Conservation (phyloP, 1,140 invertebrate genomes). For the Lycorma delicatula region DNA sequence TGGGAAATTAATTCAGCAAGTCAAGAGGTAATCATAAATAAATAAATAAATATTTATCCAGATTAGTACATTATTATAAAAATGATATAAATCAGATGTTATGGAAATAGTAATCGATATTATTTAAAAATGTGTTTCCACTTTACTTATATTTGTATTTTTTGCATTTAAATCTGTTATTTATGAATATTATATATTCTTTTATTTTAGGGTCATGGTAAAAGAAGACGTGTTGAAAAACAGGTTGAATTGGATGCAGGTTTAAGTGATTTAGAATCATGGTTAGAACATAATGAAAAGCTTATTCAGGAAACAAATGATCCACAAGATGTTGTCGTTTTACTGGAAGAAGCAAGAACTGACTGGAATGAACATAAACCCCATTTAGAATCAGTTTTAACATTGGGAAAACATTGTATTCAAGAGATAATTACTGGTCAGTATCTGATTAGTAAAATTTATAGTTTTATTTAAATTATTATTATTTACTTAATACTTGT, state of each 20-base stretch:
- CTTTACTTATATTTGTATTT: too few relatives aligned
- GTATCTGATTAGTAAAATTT: too few relatives aligned
- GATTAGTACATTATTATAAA: too few relatives aligned
- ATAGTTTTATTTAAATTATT: too few relatives aligned
- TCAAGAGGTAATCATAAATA: conserved; percentile 4
- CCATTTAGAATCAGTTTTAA: conserved; percentile 38
- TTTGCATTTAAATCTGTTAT: too few relatives aligned
- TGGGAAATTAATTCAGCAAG: conserved; percentile 17
- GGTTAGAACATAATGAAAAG: conserved; percentile 47
- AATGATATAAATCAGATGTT: too few relatives aligned
- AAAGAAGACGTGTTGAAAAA: conserved; percentile 17
- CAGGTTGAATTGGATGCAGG: conserved; percentile 46
- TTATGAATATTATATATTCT: too few relatives aligned
- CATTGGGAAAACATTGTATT: conserved; percentile 38
- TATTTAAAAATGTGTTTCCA: too few relatives aligned
- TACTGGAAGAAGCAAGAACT: conserved; percentile 43
- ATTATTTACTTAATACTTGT: too few relatives aligned
- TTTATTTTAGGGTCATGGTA: conserved; percentile 10
- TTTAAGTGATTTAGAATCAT: conserved; percentile 44
- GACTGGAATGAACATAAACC: conserved; percentile 38
- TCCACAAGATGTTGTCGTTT: conserved; percentile 45
- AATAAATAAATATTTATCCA: too few relatives aligned
- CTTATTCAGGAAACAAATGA: neutral
- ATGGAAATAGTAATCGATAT: too few relatives aligned
- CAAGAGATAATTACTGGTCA: conserved; percentile 35